phyloP scores from a whole-genome alignment of 2,888 invertebrate genomes.

The Machimus rusticus region DNA sequence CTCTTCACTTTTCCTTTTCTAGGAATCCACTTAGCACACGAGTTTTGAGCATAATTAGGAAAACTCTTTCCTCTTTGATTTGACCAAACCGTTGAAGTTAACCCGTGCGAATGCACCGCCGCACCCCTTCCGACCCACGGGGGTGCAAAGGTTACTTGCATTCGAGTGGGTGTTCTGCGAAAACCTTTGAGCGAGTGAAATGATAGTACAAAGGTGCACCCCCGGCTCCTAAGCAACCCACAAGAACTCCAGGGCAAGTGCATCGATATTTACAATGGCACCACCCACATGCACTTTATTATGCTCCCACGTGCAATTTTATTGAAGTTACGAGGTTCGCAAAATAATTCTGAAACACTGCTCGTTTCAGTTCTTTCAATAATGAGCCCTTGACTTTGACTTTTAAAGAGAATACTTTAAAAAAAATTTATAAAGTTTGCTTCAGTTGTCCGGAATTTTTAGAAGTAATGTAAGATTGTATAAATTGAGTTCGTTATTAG shows the following conservation, averaged over 20 bases:
- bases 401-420: not conserved
- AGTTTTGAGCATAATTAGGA: not conserved
- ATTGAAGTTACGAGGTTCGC: not conserved
- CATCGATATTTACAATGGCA: not conserved
- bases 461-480: not conserved
- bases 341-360: not conserved
- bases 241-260: not conserved
- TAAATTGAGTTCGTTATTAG: not conserved
- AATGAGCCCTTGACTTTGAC: not conserved
- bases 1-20: not conserved
- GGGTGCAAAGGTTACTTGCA: not conserved
- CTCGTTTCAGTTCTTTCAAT: not conserved
- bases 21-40: not conserved
- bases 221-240: not conserved
- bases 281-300: not conserved
- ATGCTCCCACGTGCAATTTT: not conserved
- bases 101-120: not conserved
- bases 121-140: not conserved
- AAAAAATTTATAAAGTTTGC: not conserved
- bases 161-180: not conserved
- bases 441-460: not conserved
- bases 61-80: not conserved
- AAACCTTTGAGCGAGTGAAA: not conserved
- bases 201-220: not conserved
- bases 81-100: not conserved